Base-by-base conservation (phyloP, 2,113 vertebrate genomes). In the Hyperoodon ampullatus region DNA sequence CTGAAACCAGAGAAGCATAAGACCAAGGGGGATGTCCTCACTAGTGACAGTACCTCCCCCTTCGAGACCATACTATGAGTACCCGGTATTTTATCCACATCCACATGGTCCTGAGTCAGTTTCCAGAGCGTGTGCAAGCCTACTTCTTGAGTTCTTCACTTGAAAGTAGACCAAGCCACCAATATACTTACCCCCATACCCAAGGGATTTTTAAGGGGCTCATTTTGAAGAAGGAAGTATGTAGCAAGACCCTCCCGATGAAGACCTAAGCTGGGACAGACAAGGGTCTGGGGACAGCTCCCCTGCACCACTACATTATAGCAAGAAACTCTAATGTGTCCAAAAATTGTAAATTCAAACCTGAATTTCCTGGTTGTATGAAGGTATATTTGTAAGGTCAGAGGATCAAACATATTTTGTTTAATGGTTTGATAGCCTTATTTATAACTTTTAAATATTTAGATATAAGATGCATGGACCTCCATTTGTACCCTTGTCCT, bases 101-200 rank as follows among this genome's bases (percentile, higher is more conserved):
- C 5, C 42, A 28, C 0, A 7, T 33, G 66, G 19, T 65, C 9
- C 28, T 0, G 0, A n/a, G 11, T 80, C 19, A 42, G 6, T 65
- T 66, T 94, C 19, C 26, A 68, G 23, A 21, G 11, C 7, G 15
- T 39, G 5, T 70, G 50, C 0, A 68, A 65, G 8, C 9, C n/a
- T 58, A 4, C 11, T 39, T 10, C 9, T 80, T n/a, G 8, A n/a
- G 19, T 91, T 24, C 23, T 81, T 15, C 5, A 8, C 18, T 24
- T 70, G 26, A 74, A 80, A 58, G 5, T 14, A 72, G 53, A 70
- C 19, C 9, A 82, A 89, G 13, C 33, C n/a, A 39, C 13, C 6
- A 28, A 13, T 33, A 35, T 55, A 6, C 44, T 71, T 58, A 9
- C 26, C 2, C 44, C 75, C 13, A 30, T 44, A 28, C 8, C 47